Conservation (phyloP, 2,113 vertebrate genomes). For the Burhinus bistriatus region DNA sequence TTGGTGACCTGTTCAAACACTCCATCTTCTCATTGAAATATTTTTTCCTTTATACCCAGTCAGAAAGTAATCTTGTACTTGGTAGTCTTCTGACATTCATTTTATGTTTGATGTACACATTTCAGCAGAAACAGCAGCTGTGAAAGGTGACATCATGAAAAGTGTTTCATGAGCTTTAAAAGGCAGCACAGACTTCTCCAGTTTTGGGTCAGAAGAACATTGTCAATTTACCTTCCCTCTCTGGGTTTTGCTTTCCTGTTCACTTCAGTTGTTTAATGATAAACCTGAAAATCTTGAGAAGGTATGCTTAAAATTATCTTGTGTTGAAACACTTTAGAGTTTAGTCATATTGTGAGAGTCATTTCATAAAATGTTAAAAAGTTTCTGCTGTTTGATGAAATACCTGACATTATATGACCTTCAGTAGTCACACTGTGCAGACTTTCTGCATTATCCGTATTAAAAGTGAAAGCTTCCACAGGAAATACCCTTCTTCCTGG, state of each 20-base stretch:
- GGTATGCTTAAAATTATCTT: neutral
- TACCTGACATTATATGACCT: neutral
- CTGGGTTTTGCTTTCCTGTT: neutral
- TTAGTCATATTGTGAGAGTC: neutral
- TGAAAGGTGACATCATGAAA: neutral
- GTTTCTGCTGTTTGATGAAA: neutral
- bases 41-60: neutral
- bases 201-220: neutral
- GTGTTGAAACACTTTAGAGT: neutral
- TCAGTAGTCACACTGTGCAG: neutral
- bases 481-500: neutral
- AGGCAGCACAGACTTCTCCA: neutral
- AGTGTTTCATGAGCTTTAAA: neutral
- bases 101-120: neutral
- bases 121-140: neutral
- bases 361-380: neutral
- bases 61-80: neutral
- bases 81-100: neutral
- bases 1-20: neutral
- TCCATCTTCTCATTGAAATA: neutral
- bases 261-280: neutral
- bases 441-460: neutral
- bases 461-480: neutral
- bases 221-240: neutral
- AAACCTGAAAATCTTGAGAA: neutral